Base-by-base conservation (phyloP, 1,140 invertebrate genomes). In the Elymnias hypermnestra region DNA sequence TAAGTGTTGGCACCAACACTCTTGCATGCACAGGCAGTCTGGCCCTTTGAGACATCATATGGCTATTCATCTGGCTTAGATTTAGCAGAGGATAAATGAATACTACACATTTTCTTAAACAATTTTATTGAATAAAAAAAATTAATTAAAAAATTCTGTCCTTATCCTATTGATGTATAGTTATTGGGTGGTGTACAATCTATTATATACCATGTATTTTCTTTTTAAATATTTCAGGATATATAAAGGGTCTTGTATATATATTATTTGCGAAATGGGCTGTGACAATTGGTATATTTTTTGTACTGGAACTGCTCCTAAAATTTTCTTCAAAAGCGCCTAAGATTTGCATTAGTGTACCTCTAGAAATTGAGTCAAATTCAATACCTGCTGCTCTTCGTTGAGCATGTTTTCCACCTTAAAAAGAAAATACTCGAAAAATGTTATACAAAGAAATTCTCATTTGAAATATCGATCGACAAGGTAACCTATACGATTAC, bases 301-400 rank as follows among this genome's bases (percentile, higher is more conserved):
- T 62, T 7, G 43, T 42, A 0, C 21, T 4, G 13, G 39, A 5
- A 9, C 7, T 1, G 53, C 25, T 36, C 15, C 51, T 3, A 7
- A 68, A 38, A 6, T 69, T 61, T 12, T 73, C 56, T 44, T 69
- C 62, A 12, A 75, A 61, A 0, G 43, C 56, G 1, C 55, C 28
- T 5, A 81, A 37, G 10, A 77, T 67, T 21, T 72, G 67, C 0
- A 81, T 53, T 10, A 81, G 52, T 1, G 56, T 56, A 0, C 50
- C 53, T 4, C 74, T 58, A 0, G 76, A 76, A 10, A 81, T 99
- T 48, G 97, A 94, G 12, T 50, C 55, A 36, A 73, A 75, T 31
- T 73, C 67, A 4, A 70, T 40, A 4, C 72, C 73, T n/a, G 73
- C 38, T 4, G 40, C 48, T 4, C 54, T 22, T 41, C 49, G 39